A percentile compares a stretch with the other conserved stretches of the same genome.
Conservation (phyloP, 2,113 vertebrate species). For the Echinops telfairi region DNA sequence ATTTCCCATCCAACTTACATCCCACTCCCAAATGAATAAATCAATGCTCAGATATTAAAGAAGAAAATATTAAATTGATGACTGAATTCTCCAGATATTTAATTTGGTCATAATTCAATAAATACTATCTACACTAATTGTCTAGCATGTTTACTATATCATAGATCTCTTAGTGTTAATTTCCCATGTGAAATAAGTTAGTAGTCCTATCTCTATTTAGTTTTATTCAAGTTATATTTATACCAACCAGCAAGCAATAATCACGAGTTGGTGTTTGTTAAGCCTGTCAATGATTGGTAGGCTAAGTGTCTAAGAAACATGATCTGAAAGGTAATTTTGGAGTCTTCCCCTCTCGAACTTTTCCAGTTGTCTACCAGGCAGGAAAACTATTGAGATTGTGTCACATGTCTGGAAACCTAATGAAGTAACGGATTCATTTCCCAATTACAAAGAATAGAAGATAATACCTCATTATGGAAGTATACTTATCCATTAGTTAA, state of each 20-base stretch:
- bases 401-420: conserved; percentile 44
- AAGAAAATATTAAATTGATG: conserved; percentile 63
- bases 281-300: conserved; percentile 35
- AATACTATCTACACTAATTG: conserved; percentile 21
- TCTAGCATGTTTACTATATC: conserved; percentile 43
- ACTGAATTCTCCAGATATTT: background rate
- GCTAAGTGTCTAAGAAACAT: conserved; percentile 36
- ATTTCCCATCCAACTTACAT: background rate
- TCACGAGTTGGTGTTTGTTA: conserved; percentile 47
- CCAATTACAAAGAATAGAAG: conserved; percentile 50
- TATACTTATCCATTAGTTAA: conserved; percentile 31
- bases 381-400: conserved; percentile 41
- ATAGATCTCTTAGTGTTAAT: background rate
- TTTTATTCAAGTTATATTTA: conserved; percentile 65
- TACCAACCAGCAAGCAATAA: conserved; percentile 48
- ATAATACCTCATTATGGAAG: background rate
- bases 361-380: conserved; percentile 1
- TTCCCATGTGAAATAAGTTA: conserved; percentile 48
- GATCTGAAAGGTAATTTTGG: conserved; percentile 47
- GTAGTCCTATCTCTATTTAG: background rate
- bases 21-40: conserved; percentile 24
- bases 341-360: conserved; percentile 29
- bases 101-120: conserved; percentile 46
- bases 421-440: conserved; percentile 24
- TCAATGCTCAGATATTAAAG: conserved; percentile 11